Conservation (phyloP, 1,140 invertebrate genomes). For the Pseudomyrmex flavicornis region DNA sequence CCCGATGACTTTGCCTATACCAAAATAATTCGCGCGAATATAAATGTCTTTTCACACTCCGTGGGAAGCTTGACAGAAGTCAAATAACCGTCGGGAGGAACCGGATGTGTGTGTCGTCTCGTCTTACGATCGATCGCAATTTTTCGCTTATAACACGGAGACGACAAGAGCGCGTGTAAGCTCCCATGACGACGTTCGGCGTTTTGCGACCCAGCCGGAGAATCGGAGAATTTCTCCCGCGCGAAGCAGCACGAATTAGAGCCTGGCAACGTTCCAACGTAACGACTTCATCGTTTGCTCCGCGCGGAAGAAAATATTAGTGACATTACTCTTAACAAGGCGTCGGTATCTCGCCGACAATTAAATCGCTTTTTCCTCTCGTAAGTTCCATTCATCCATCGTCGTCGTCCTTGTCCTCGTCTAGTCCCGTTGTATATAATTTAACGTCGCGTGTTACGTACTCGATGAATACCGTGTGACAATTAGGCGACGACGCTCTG, state of each 20-base stretch:
- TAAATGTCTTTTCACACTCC: constrained; percentile 4
- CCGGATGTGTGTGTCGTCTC: constrained; percentile 30
- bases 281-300: constrained; percentile 71
- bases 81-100: constrained; percentile 21
- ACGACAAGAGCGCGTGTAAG: neutral
- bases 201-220: neutral
- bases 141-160: constrained; percentile 32
- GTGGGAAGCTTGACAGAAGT: constrained; percentile 26
- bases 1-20: constrained; percentile 21
- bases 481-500: constrained; percentile 32
- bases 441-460: constrained; percentile 56
- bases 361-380: constrained; percentile 64
- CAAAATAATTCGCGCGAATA: constrained; percentile 48
- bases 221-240: constrained; percentile 35
- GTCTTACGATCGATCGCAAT: neutral
- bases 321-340: constrained; percentile 71
- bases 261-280: constrained; percentile 70
- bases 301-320: constrained; percentile 73
- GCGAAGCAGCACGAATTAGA: constrained; percentile 68
- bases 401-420: neutral
- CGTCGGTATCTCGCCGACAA: constrained; percentile 59
- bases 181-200: neutral
- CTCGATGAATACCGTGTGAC: constrained; percentile 31
- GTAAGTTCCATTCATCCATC: constrained; percentile 57
- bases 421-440: constrained; percentile 10